Conservation (phyloP, 2,797 vertebrate species). For the Phrynocephalus guinanensis region DNA sequence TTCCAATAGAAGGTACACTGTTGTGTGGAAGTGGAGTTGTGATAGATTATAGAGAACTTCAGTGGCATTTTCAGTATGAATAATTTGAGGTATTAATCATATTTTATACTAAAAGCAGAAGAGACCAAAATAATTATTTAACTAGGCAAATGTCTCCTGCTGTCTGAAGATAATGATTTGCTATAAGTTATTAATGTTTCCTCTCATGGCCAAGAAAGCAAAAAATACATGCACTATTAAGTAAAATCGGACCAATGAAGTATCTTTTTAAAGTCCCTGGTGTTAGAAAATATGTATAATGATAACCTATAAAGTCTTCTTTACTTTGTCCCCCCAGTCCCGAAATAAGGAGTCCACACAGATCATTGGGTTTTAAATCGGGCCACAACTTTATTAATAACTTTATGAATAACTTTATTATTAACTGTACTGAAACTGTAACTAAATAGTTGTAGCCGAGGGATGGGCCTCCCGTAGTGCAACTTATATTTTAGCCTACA, state of each 20-base stretch:
- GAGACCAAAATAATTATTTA: constrained; percentile 16
- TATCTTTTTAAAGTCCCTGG: not conserved
- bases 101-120: constrained; percentile 16
- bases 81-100: constrained; percentile 18
- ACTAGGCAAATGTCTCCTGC: not conserved
- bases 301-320: not conserved
- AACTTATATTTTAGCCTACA: too few relatives aligned
- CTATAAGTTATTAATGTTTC: constrained; percentile 38
- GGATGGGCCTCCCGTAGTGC: too few relatives aligned
- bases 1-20: not conserved
- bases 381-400: too few relatives aligned
- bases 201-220: not conserved
- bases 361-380: too few relatives aligned
- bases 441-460: too few relatives aligned
- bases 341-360: too few relatives aligned
- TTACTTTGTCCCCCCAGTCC: too few relatives aligned
- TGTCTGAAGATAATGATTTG: constrained; percentile 14
- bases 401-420: too few relatives aligned
- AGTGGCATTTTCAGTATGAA: constrained; percentile 10
- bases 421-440: too few relatives aligned
- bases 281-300: not conserved
- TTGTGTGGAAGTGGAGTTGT: not conserved
- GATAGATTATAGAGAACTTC: constrained; percentile 17
- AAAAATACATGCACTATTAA: not conserved
- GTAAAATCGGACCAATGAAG: not conserved